phyloP scores from a whole-genome alignment of 2,797 vertebrate genomes.

The Ceyx erithaca region DNA sequence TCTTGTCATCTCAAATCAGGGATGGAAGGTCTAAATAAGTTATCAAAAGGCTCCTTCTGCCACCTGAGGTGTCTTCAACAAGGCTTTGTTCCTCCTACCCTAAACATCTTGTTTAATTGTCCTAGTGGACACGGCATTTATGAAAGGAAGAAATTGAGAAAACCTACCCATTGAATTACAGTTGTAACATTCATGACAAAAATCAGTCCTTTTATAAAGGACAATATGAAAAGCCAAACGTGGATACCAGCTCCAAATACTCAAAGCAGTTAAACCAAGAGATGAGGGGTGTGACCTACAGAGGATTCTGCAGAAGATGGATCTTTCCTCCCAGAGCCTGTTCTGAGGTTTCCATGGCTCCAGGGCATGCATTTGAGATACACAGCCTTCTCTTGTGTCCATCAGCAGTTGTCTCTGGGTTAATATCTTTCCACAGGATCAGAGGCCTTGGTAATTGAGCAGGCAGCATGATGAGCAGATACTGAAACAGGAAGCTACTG shows the following conservation, averaged over 20 bases:
- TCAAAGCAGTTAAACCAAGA: not conserved
- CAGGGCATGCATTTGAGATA: fast-evolving
- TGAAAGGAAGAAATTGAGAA: not conserved
- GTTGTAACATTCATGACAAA: not conserved
- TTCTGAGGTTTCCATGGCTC: not conserved
- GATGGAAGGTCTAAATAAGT: not conserved
- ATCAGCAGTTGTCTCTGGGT: fast-evolving
- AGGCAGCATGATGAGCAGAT: not conserved
- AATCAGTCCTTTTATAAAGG: not conserved
- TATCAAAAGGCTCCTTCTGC: not conserved
- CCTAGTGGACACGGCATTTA: not conserved
- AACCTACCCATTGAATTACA: not conserved
- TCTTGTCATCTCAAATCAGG: not conserved
- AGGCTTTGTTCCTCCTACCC: not conserved
- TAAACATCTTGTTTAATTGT: not conserved
- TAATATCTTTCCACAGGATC: not conserved
- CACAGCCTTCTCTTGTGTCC: not conserved
- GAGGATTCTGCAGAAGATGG: not conserved
- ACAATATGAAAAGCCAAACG: not conserved
- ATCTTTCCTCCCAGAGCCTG: not conserved
- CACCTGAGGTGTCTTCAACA: not conserved
- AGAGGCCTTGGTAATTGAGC: not conserved
- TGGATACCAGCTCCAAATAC: not conserved
- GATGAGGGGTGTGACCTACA: not conserved
- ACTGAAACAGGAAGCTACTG: not conserved